phyloP scores from a whole-genome alignment of 1,140 invertebrate genomes.

The Lamellibrachia luymesi region DNA sequence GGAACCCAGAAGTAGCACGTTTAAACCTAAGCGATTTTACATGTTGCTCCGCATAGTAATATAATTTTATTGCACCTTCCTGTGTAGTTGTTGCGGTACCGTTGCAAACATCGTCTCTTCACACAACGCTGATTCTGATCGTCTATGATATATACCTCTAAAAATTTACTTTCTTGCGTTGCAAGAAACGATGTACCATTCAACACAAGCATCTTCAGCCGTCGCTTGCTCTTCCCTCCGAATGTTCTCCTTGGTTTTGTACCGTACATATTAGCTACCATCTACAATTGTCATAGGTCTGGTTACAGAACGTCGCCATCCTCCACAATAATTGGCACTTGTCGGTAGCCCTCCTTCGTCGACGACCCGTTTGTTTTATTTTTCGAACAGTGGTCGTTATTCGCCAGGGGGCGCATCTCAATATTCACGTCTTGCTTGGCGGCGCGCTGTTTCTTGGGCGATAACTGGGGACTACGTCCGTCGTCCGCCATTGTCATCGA shows the following conservation, averaged over 20 bases:
- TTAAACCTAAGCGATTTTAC: not conserved
- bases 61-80: not conserved
- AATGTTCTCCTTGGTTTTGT: too few relatives aligned
- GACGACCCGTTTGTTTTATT: not conserved
- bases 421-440: not conserved
- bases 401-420: not conserved
- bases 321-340: not conserved
- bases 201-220: too few relatives aligned
- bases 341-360: not conserved
- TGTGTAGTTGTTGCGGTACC: not conserved
- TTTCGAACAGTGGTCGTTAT: not conserved
- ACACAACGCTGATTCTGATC: not conserved
- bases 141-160: not conserved
- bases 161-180: not conserved
- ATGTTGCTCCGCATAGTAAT: not conserved
- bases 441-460: not conserved
- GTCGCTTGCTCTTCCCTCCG: too few relatives aligned
- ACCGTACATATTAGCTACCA: not conserved
- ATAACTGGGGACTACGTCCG: not conserved
- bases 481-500: constrained; percentile 3
- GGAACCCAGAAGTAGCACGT: too few relatives aligned
- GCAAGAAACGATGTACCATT: not conserved
- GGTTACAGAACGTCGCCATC: not conserved
- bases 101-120: not conserved
- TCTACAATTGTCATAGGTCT: not conserved